Conservation (phyloP, 2,113 vertebrate genomes). For the Pygoscelis adeliae region DNA sequence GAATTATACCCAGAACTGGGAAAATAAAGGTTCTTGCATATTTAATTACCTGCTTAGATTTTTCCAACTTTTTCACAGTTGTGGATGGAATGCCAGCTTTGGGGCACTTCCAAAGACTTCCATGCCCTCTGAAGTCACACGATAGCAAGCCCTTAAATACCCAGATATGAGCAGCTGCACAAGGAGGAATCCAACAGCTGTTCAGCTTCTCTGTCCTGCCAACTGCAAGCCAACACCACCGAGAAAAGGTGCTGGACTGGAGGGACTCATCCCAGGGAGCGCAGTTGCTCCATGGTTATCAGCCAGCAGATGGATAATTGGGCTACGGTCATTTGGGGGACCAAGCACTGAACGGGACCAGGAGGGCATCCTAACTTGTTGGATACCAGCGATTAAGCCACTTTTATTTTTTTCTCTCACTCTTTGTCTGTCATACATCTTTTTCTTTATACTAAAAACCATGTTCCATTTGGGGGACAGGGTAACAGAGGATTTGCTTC, state of each 20-base stretch:
- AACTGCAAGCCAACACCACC: background rate
- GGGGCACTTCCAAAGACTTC: background rate
- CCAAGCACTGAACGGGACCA: background rate
- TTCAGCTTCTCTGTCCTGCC: background rate
- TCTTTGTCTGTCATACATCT: background rate
- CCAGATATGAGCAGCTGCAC: conserved; percentile 37
- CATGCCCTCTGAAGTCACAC: background rate
- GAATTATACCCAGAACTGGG: background rate
- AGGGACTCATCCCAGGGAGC: background rate
- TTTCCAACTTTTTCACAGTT: background rate
- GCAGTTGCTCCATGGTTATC: background rate
- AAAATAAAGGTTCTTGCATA: background rate
- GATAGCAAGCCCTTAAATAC: background rate
- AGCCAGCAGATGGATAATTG: rapidly evolving
- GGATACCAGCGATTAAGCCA: background rate
- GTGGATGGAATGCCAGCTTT: background rate
- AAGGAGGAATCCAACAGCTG: conserved; percentile 47
- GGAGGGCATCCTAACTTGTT: rapidly evolving
- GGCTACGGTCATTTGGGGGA: background rate
- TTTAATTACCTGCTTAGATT: background rate
- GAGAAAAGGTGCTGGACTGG: background rate
- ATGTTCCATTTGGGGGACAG: background rate
- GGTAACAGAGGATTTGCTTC: background rate
- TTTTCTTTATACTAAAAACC: background rate
- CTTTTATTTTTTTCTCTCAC: background rate